These are phyloP conservation scores for Amblyopsis rosae DNA, from an alignment of 2,113 vertebrate species.

Conservation along the genomic window DNA sequence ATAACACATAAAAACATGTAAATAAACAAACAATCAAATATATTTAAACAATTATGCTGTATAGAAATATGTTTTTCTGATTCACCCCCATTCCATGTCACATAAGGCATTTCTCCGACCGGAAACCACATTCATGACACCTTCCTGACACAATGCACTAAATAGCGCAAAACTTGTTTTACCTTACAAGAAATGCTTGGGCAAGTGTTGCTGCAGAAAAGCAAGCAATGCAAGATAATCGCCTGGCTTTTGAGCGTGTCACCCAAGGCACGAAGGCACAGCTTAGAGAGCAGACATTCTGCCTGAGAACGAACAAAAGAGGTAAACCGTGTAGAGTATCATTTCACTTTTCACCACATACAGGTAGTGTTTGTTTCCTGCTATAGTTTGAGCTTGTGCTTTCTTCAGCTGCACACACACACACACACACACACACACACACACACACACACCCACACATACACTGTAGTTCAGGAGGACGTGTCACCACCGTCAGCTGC, in stretches of 20 bases:
- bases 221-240: conserved; percentile 23
- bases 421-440: background rate
- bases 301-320: background rate
- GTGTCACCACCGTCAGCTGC: conserved; percentile 24
- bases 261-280: conserved; percentile 9
- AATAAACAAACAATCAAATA: too few relatives aligned
- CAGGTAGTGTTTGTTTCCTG: background rate
- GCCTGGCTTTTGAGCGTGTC: conserved; percentile 22
- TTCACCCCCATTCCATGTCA: too few relatives aligned
- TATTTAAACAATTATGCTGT: too few relatives aligned
- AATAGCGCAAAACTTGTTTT: background rate
- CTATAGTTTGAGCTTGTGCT: background rate
- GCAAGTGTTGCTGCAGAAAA: conserved; percentile 47
- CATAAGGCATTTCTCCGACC: too few relatives aligned
- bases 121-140: too few relatives aligned
- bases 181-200: background rate
- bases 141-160: too few relatives aligned
- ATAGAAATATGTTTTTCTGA: too few relatives aligned
- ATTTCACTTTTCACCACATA: background rate
- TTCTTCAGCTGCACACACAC: background rate
- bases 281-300: conserved; percentile 27
- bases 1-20: too few relatives aligned
- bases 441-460: background rate
- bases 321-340: conserved; percentile 32
- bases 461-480: conserved; percentile 8